Conservation (phyloP, 2,888 invertebrate genomes). For the Acleris emargana region DNA sequence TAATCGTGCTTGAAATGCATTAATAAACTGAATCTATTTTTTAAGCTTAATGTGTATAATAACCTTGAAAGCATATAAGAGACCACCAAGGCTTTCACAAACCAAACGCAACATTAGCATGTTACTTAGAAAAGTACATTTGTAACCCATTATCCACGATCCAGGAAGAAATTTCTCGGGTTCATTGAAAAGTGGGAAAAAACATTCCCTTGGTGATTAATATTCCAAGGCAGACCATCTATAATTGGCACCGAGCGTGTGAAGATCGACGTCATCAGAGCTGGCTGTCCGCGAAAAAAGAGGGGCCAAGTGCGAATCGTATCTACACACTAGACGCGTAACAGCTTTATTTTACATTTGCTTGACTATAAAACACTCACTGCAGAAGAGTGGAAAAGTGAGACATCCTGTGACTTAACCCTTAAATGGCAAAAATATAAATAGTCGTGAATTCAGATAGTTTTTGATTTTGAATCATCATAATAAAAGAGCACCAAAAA, state of each 20-base stretch:
- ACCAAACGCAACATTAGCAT: conserved; percentile 18
- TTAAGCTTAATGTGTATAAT: background rate
- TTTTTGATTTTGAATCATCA: no score
- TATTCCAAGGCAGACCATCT: conserved; percentile 38
- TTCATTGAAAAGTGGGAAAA: conserved; percentile 54
- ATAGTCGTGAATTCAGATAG: no score
- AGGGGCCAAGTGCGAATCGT: conserved; percentile 25
- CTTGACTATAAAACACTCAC: no score
- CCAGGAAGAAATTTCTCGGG: conserved; percentile 58
- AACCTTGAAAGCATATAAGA: background rate
- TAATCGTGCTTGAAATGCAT: no score
- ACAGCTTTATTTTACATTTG: no score
- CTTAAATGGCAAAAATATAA: no score
- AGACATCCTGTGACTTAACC: no score
- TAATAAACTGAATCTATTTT: no score
- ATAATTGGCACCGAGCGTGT: conserved; percentile 61
- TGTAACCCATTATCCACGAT: conserved; percentile 34
- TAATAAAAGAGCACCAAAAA: no score
- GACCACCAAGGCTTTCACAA: conserved; percentile 26
- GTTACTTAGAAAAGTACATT: conserved; percentile 17
- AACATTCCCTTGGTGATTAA: conserved; percentile 65
- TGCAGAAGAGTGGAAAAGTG: no score
- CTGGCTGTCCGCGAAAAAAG: conserved; percentile 53
- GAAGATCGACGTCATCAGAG: conserved; percentile 65
- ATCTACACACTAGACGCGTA: background rate